These are phyloP conservation scores for Rhagologus leucostigma DNA, from an alignment of 2,113 vertebrate species.

Conservation along the genomic window DNA sequence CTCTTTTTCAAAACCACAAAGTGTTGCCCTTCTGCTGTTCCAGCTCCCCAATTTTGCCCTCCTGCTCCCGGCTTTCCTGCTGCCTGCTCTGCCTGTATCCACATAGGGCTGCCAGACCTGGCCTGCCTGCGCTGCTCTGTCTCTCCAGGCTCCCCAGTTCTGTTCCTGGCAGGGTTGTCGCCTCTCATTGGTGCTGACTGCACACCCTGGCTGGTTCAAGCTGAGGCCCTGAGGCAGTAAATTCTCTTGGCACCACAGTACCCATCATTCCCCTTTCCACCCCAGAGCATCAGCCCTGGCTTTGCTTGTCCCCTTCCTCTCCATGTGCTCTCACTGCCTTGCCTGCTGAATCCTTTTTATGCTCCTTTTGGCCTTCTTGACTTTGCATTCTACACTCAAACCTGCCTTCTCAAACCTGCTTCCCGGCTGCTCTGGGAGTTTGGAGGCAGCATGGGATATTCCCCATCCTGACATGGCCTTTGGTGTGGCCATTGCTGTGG, in stretches of 20 bases:
- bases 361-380: background rate
- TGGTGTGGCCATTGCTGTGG: background rate
- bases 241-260: accelerated
- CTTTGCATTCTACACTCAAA: background rate
- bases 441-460: background rate
- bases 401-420: background rate
- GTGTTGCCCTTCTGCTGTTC: background rate
- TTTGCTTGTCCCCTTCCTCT: background rate
- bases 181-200: background rate
- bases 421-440: accelerated
- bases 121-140: accelerated
- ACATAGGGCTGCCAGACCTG: background rate
- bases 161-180: background rate
- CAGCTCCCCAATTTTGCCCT: accelerated
- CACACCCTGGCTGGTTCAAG: background rate
- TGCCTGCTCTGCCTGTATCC: background rate
- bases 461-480: too few species aligned
- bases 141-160: background rate
- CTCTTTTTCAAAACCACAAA: background rate
- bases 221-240: background rate
- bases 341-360: background rate
- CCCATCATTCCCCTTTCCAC: background rate
- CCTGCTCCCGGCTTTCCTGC: background rate
- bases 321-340: background rate
- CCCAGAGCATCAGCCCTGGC: background rate